Percentiles rank a stretch among this genome's conserved stretches.
Evolutionary conservation across 2,113 vertebrate species (phyloP).

Genomic region (Spermophilus dauricus): DNA sequence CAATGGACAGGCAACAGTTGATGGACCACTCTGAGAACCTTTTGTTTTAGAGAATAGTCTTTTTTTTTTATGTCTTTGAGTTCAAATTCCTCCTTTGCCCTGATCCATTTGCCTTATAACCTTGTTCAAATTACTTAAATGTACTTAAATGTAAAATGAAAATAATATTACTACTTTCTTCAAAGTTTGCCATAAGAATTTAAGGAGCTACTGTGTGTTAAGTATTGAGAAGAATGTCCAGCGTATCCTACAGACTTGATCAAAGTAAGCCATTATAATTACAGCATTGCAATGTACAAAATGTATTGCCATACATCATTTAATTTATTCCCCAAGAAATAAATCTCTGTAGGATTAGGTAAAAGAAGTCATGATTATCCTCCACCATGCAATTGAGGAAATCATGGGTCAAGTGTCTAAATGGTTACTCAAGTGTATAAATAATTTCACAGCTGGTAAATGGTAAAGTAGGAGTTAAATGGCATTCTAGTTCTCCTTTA

Average conservation of each 20-base stretch:
- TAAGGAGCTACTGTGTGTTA: background rate
- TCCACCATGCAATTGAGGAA: constrained; percentile 20
- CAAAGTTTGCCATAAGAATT: background rate
- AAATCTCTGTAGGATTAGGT: background rate
- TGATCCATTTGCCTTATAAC: background rate
- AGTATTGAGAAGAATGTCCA: background rate
- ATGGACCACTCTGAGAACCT: background rate
- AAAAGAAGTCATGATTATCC: constrained; percentile 45
- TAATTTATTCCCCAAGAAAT: constrained; percentile 44
- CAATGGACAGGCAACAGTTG: rapidly evolving
- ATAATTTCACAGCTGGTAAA: constrained; percentile 58
- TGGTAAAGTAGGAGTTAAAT: constrained; percentile 53
- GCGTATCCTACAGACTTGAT: background rate
- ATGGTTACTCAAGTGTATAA: constrained; percentile 65
- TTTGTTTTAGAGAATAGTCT: background rate
- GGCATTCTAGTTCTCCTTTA: background rate
- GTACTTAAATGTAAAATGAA: constrained; percentile 28
- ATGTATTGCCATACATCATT: background rate
- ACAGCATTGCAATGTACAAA: background rate
- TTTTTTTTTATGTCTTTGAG: background rate
- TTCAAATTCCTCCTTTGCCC: background rate
- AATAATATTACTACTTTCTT: background rate
- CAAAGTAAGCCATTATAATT: background rate
- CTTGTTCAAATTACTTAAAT: constrained; percentile 12
- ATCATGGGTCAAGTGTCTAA: constrained; percentile 74